These are phyloP conservation scores for Gallinago paraguaiae DNA, from an alignment of 2,113 vertebrate genomes.

Conservation along the genomic window DNA sequence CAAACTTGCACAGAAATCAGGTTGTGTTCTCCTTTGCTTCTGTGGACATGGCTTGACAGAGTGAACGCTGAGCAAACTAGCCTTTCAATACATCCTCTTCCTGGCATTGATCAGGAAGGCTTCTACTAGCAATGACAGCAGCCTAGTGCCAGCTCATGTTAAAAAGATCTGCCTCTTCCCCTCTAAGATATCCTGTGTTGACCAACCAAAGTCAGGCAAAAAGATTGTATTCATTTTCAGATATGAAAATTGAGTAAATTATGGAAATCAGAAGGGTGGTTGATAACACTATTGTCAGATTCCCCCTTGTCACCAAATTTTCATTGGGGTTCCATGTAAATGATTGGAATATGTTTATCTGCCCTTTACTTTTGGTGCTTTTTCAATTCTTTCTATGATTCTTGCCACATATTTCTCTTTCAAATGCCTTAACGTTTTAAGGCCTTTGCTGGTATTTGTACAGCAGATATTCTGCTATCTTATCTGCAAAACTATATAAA, in stretches of 20 bases:
- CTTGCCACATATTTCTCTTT: background rate
- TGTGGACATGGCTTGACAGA: background rate
- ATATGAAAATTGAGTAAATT: background rate
- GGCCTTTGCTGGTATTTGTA: background rate
- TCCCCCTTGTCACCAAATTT: background rate
- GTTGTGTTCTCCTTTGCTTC: background rate
- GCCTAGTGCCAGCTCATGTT: accelerated
- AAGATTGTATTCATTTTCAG: background rate
- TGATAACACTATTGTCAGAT: background rate
- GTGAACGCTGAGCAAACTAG: background rate
- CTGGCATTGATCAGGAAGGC: background rate
- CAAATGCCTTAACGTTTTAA: background rate
- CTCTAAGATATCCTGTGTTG: background rate
- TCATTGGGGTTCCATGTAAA: background rate
- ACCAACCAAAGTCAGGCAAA: background rate
- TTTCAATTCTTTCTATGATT: background rate
- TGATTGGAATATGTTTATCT: background rate
- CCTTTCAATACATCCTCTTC: background rate
- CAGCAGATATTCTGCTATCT: background rate
- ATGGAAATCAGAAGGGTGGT: background rate
- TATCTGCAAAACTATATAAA: background rate
- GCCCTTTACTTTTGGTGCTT: background rate
- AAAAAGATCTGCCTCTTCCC: background rate
- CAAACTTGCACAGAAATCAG: background rate
- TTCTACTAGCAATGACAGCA: background rate